A percentile compares a stretch with the other conserved stretches of the same genome.
Conservation (phyloP, 2,888 invertebrate species). For the Cactoblastis cactorum region DNA sequence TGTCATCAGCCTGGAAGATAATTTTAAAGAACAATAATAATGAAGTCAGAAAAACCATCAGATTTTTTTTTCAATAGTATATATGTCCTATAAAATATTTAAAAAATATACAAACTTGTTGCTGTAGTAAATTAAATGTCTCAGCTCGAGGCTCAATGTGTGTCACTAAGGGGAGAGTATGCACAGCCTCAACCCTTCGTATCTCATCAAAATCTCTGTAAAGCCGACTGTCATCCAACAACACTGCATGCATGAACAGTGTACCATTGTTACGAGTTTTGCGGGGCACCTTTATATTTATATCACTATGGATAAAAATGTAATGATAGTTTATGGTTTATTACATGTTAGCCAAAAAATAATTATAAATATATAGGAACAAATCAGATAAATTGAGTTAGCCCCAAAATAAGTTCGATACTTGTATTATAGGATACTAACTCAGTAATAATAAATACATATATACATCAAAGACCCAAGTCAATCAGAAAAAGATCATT, state of each 20-base stretch:
- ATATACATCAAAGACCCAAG: no score
- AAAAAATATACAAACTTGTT: constrained; percentile 44
- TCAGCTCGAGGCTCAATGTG: constrained; percentile 87
- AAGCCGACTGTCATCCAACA: constrained; percentile 72
- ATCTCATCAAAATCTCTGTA: constrained; percentile 79
- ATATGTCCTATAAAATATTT: no score
- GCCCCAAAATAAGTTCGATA: no score
- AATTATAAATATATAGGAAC: no score
- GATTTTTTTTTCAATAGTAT: no score
- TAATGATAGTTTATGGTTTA: no score
- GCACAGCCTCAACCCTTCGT: constrained; percentile 79
- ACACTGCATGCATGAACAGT: constrained; percentile 86
- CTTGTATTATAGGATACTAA: no score
- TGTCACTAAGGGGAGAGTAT: constrained; percentile 84
- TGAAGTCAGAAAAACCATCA: constrained; percentile 3
- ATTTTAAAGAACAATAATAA: constrained; percentile 12
- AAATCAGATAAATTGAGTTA: no score
- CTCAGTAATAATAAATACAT: no score
- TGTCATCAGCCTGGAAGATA: constrained; percentile 40
- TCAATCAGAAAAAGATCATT: no score
- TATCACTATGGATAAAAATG: constrained; percentile 74
- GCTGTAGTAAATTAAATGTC: constrained; percentile 84
- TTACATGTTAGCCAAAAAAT: no score
- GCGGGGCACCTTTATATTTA: constrained; percentile 84
- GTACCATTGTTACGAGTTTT: constrained; percentile 91